phyloP scores from a whole-genome alignment of 92 coral and sea anemone species.

The Palythoa grandiflora region DNA sequence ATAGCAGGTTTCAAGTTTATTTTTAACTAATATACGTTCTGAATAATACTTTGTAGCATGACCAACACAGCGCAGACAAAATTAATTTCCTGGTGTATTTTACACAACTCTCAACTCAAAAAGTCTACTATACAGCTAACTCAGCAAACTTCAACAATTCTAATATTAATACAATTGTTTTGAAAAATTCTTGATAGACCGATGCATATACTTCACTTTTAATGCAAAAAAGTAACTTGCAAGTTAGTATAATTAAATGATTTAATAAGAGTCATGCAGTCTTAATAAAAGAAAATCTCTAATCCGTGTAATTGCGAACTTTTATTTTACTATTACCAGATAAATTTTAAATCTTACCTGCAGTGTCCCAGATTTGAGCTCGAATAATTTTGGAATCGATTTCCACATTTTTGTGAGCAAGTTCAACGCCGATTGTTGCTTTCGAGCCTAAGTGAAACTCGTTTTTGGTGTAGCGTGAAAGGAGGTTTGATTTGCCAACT shows the following conservation, averaged over 20 bases:
- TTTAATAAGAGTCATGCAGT: too few species aligned
- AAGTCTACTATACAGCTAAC: too few species aligned
- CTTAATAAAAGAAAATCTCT: too few species aligned
- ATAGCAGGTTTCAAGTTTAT: background rate
- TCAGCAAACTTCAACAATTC: too few species aligned
- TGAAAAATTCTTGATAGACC: background rate
- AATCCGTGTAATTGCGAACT: background rate
- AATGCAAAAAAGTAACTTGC: background rate
- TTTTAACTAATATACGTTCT: too few species aligned
- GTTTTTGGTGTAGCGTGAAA: conserved; percentile 97
- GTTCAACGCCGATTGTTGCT: conserved; percentile 98
- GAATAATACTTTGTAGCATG: too few species aligned
- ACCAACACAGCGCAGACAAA: too few species aligned
- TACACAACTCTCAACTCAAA: too few species aligned
- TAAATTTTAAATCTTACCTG: conserved; percentile 66
- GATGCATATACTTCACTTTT: background rate
- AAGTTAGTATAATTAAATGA: too few species aligned
- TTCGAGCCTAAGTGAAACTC: conserved; percentile 98
- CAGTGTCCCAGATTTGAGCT: conserved; percentile 99
- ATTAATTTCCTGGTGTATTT: too few species aligned
- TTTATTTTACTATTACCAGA: background rate
- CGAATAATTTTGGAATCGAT: conserved; percentile 87
- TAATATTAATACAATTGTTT: background rate
- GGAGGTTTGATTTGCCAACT: conserved; percentile 93
- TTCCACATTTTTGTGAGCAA: conserved; percentile 94